These are phyloP conservation scores for Escarpia spicata DNA, from an alignment of 2,888 invertebrate genomes.

Conservation along the genomic window DNA sequence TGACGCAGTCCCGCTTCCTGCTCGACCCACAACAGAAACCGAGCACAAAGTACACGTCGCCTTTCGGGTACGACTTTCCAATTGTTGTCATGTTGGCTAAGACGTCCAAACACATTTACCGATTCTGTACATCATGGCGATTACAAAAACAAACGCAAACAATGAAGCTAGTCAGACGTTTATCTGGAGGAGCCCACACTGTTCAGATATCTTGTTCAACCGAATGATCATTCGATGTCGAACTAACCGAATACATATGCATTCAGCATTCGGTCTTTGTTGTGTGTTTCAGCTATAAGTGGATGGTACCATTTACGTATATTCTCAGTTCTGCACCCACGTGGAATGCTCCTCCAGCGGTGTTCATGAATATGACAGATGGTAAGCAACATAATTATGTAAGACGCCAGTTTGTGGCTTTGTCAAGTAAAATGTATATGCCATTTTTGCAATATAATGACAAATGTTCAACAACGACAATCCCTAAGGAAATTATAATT, in stretches of 20 bases:
- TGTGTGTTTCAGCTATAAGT: constrained; percentile 46
- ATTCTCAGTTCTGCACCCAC: constrained; percentile 35
- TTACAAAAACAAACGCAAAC: neutral
- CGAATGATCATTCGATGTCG: neutral
- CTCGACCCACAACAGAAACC: neutral
- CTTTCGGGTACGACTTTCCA: neutral
- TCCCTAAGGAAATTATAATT: too few relatives aligned
- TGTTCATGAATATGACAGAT: constrained; percentile 33
- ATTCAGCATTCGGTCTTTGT: too few relatives aligned
- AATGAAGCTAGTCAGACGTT: neutral
- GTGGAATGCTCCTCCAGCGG: constrained; percentile 30
- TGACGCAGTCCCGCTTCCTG: neutral
- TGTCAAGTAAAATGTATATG: too few relatives aligned
- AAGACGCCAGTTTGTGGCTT: neutral
- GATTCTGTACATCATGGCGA: neutral
- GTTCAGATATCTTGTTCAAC: neutral
- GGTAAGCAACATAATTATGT: constrained; percentile 24
- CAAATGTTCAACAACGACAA: too few relatives aligned
- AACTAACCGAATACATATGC: too few relatives aligned
- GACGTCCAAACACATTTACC: neutral
- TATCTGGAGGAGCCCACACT: neutral
- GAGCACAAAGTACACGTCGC: neutral
- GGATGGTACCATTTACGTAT: constrained; percentile 47
- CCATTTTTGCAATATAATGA: too few relatives aligned
- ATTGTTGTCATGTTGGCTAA: neutral